These are phyloP conservation scores for Spialia ferax DNA, from an alignment of 2,888 invertebrate species.

Conservation along the genomic window DNA sequence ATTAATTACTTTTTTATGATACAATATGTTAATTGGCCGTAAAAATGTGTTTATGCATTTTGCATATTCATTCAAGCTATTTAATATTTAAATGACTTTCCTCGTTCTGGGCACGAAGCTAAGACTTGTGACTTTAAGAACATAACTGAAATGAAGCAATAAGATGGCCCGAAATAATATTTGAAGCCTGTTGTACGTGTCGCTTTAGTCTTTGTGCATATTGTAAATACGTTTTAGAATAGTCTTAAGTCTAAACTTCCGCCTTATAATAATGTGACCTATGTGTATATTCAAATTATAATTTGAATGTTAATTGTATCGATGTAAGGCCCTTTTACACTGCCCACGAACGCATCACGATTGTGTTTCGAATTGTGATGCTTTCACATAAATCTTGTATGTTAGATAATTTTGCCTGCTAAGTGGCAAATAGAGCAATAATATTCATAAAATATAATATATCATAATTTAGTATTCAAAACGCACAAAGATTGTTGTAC, in stretches of 20 bases:
- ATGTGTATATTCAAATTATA: conserved; percentile 50
- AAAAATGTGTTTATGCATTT: conserved; percentile 55
- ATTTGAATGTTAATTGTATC: conserved; percentile 46
- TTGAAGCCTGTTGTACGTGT: conserved; percentile 65
- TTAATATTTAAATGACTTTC: conserved; percentile 55
- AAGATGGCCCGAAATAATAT: conserved; percentile 54
- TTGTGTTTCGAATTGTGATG: conserved; percentile 35
- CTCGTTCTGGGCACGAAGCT: conserved; percentile 47
- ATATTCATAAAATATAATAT: conserved; percentile 26
- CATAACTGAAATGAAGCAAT: conserved; percentile 62
- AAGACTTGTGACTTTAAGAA: not conserved
- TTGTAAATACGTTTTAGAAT: conserved; percentile 77
- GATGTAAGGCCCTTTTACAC: conserved; percentile 37
- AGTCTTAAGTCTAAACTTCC: conserved; percentile 70
- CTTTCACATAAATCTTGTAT: too few relatives aligned
- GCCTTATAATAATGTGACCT: conserved; percentile 78
- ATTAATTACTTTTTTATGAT: not conserved
- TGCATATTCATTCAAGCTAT: conserved; percentile 73
- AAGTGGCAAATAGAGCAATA: conserved; percentile 32
- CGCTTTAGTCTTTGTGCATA: conserved; percentile 79
- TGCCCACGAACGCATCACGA: conserved; percentile 28
- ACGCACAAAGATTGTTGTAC: conserved; percentile 29
- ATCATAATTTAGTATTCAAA: too few relatives aligned
- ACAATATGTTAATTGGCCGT: not conserved
- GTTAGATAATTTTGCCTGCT: conserved; percentile 19